phyloP scores from a whole-genome alignment of 2,797 vertebrate species.

The Sebastes dallii region DNA sequence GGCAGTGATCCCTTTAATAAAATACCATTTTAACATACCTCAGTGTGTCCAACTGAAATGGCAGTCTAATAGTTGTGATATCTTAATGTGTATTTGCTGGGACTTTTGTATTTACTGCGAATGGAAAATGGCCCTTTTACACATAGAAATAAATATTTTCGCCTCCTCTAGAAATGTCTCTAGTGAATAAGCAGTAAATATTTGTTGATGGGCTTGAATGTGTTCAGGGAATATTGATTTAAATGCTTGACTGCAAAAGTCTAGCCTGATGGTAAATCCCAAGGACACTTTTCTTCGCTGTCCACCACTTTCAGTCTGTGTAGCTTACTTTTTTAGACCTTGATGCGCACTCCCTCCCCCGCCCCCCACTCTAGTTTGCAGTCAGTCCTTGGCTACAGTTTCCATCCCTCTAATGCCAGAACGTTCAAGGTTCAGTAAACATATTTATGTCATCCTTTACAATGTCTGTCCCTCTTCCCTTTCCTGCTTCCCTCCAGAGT shows the following conservation, averaged over 20 bases:
- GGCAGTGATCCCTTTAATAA: neutral
- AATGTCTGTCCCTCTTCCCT: slow-evolving; percentile 23
- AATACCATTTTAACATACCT: neutral
- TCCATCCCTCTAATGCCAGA: slow-evolving; percentile 27
- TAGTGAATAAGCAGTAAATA: slow-evolving; percentile 7
- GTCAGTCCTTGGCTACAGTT: slow-evolving; percentile 31
- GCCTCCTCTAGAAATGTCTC: neutral
- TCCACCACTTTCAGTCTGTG: slow-evolving; percentile 3
- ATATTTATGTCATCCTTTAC: slow-evolving; percentile 39
- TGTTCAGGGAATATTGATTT: slow-evolving; percentile 12
- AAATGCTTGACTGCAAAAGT: neutral
- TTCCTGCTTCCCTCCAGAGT: slow-evolving; percentile 12
- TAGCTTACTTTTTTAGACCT: slow-evolving; percentile 16
- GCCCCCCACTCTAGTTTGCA: neutral
- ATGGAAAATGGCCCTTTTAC: neutral
- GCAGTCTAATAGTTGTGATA: neutral
- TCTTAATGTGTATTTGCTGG: neutral
- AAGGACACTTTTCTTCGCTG: neutral
- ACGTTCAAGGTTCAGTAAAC: slow-evolving; percentile 57
- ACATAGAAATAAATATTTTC: neutral
- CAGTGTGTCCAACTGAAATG: neutral
- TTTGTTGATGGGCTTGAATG: slow-evolving; percentile 6
- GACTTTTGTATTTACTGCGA: neutral
- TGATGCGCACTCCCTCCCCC: neutral
- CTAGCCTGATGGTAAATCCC: neutral